Percentiles rank a stretch among this genome's conserved stretches.
phyloP scores from a whole-genome alignment of 2,797 vertebrate genomes.

The Darevskia mixta region DNA sequence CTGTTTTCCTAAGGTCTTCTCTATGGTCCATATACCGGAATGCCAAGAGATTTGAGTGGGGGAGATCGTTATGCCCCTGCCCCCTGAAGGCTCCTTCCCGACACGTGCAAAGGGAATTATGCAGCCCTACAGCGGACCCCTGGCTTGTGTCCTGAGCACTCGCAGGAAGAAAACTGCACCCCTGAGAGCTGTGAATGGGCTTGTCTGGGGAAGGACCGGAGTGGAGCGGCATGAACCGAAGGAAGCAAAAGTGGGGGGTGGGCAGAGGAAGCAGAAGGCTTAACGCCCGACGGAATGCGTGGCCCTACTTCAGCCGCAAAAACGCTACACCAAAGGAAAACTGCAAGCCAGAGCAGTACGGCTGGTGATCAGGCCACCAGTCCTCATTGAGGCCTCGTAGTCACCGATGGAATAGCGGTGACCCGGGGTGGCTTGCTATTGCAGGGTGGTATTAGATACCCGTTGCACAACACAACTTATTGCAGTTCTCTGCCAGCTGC shows the following conservation, averaged over 20 bases:
- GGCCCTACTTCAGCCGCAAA: not conserved
- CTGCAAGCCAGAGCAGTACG: not conserved
- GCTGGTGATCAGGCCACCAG: not conserved
- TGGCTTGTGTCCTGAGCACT: not conserved
- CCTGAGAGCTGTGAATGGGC: slow-evolving; percentile 6
- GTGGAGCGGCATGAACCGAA: no score
- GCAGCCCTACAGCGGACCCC: not conserved
- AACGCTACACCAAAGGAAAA: not conserved
- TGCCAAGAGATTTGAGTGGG: no score
- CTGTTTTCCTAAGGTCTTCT: not conserved
- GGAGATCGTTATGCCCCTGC: no score
- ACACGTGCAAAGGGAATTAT: not conserved
- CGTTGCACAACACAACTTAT: no score
- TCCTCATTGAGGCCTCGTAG: not conserved
- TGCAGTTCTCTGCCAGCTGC: not conserved
- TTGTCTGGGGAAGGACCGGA: not conserved
- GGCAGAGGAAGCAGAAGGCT: no score
- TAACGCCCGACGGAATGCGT: no score
- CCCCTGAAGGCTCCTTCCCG: no score
- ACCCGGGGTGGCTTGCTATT: not conserved
- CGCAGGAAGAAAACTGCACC: not conserved
- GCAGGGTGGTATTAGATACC: not conserved
- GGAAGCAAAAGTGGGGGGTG: rapidly evolving
- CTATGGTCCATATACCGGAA: not conserved
- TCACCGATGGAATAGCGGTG: not conserved